These are phyloP conservation scores for Abramis brama DNA, from an alignment of 2,113 vertebrate genomes.

Conservation along the genomic window DNA sequence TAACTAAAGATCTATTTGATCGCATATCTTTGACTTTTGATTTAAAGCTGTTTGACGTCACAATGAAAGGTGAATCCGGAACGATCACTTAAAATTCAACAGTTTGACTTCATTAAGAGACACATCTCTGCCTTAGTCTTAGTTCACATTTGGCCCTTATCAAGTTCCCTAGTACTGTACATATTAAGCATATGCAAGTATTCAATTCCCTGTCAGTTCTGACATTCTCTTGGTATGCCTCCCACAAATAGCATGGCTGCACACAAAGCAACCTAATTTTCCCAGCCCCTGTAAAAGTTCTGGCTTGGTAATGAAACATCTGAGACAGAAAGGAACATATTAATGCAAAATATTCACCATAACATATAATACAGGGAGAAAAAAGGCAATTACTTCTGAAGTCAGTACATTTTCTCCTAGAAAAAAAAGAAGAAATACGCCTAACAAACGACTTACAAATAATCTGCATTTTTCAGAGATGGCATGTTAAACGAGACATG, in stretches of 20 bases:
- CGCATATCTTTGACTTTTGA: neutral
- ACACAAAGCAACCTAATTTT: conserved; percentile 47
- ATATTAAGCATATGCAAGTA: conserved; percentile 24
- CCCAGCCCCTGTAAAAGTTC: conserved; percentile 3
- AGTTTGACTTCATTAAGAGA: conserved; percentile 43
- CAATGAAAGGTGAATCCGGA: conserved; percentile 30
- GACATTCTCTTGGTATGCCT: conserved; percentile 20
- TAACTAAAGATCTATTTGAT: neutral
- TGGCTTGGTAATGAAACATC: conserved; percentile 11
- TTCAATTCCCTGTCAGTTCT: conserved; percentile 19
- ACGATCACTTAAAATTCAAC: conserved; percentile 25
- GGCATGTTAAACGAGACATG: conserved; percentile 27
- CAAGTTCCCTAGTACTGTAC: neutral
- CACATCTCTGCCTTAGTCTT: conserved; percentile 2
- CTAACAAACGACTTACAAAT: conserved; percentile 58
- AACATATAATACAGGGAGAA: conserved; percentile 28
- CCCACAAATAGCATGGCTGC: conserved; percentile 30
- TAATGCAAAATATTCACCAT: conserved; percentile 48
- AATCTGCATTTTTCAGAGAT: conserved; percentile 45
- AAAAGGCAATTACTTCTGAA: conserved; percentile 50
- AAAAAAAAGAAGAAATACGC: conserved; percentile 40
- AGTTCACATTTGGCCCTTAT: conserved; percentile 5
- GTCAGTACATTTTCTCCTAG: conserved; percentile 28
- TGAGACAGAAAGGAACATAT: conserved; percentile 28
- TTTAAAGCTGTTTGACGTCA: neutral